Evolutionary conservation across 2,888 invertebrate genomes (phyloP), one percentile per base, ranked within the genome.

Genomic region (Archips xylosteana): DNA sequence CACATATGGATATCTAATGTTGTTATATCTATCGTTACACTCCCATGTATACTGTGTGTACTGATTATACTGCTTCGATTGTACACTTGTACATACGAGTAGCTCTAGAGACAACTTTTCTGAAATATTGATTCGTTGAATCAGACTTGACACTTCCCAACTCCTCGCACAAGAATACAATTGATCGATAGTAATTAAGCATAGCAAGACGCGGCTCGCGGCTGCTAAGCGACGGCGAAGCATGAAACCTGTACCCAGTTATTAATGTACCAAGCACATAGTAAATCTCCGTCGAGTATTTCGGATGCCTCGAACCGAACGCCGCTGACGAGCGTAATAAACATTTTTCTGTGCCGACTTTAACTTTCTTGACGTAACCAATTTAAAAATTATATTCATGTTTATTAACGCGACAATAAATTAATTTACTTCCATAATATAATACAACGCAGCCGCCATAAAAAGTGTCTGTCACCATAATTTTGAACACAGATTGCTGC

Each of bases 401-500:
- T 86, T 89, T 89, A 90, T 89, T 87, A 89, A 85, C 82, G 85
- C 71, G 79, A 84, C 82, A 85, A 92, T 92, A 92, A 92, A 93
- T 92, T 92, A 91, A 92, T 92, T 88, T 85, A 89, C 81, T 87
- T 83, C 85, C 85, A 85, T 85, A 87, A 87, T 89, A 87, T 89
- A 86, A 87, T 89, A 87, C 87, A 84, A 85, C 81, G 79, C 83
- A 76, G 86, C 83, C 80, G 85, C 87, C 84, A 90, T 92, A 92
- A 92, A 92, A 91, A 86, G 81, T 89, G 84, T 87, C 89, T 90
- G 91, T 92, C 91, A 90, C 89, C 88, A 91, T 92, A 89, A 92
- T 89, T 92, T 91, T 85, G 85, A 87, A 89, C 92, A 92, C 92
- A 92, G 93, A 92, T 92, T 93, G 92, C 89, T 86, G 87, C 87